phyloP scores from a whole-genome alignment of 1,140 invertebrate genomes.

The Aporrectodea caliginosa region DNA sequence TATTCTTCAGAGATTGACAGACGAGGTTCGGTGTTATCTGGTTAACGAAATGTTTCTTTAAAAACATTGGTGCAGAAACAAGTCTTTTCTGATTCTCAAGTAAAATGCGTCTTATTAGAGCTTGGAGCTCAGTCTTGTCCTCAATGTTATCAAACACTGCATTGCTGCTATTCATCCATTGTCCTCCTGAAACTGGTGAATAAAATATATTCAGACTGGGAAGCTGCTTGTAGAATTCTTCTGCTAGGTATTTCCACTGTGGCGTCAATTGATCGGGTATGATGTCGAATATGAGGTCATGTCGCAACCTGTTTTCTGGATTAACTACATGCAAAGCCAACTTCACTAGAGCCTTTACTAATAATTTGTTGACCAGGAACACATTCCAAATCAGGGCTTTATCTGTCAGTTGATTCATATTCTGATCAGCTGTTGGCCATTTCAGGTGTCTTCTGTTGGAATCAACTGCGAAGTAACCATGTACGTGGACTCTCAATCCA shows the following conservation, averaged over 20 bases:
- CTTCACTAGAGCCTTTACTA: not conserved
- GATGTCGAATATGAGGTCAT: not conserved
- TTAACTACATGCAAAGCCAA: not conserved
- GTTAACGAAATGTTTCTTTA: not conserved
- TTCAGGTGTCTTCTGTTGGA: conserved; percentile 29
- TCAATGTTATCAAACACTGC: not conserved
- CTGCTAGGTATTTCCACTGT: not conserved
- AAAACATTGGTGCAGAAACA: not conserved
- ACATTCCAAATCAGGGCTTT: conserved; percentile 26
- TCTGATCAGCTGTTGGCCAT: conserved; percentile 27
- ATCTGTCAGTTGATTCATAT: conserved; percentile 4
- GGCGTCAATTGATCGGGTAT: not conserved
- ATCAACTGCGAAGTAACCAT: conserved; percentile 28
- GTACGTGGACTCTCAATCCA: conserved; percentile 24
- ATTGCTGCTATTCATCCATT: not conserved
- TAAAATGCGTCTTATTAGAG: not conserved
- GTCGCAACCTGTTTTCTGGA: not conserved
- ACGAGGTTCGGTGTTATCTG: not conserved
- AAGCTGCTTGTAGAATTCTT: not conserved
- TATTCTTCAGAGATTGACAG: conserved; percentile 2
- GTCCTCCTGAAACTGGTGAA: not conserved
- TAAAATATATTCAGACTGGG: not conserved
- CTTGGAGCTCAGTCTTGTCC: not conserved
- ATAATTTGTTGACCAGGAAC: conserved; percentile 12
- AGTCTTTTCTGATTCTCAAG: not conserved